A percentile compares a stretch with the other conserved stretches of the same genome.
Conservation (phyloP, 2,888 invertebrate species). For the Nomada ruficornis region DNA sequence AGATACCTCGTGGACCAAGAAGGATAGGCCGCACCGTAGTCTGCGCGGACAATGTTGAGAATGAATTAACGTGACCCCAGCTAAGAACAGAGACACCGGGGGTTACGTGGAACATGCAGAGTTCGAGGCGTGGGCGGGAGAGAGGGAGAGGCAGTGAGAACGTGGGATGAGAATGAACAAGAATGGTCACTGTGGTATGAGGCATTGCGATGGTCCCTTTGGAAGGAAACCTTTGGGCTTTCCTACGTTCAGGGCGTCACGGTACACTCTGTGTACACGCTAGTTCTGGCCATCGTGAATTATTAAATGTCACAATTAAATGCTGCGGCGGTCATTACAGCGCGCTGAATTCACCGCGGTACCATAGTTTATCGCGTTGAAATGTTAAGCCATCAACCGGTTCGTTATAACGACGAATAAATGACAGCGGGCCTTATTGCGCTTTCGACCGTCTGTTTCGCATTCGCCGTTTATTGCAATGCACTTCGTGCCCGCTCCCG, state of each 20-base stretch:
- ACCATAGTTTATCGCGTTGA: slow-evolving; percentile 53
- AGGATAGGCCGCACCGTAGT: slow-evolving; percentile 57
- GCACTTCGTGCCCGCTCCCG: slow-evolving; percentile 26
- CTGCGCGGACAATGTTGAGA: slow-evolving; percentile 58
- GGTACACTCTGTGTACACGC: slow-evolving; percentile 34
- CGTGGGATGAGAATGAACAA: slow-evolving; percentile 33
- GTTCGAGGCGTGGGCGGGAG: not conserved
- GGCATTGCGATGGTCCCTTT: slow-evolving; percentile 69
- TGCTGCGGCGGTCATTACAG: slow-evolving; percentile 66
- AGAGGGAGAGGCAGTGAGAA: slow-evolving; percentile 1
- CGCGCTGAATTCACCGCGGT: slow-evolving; percentile 58
- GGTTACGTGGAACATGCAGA: slow-evolving; percentile 38
- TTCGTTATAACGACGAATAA: slow-evolving; percentile 57
- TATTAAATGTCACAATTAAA: slow-evolving; percentile 72
- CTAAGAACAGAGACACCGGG: slow-evolving; percentile 50
- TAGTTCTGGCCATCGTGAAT: slow-evolving; percentile 61
- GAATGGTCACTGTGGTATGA: slow-evolving; percentile 50
- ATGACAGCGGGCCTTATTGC: slow-evolving; percentile 63
- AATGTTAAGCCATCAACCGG: slow-evolving; percentile 67
- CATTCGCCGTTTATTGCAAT: slow-evolving; percentile 24
- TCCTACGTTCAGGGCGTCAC: slow-evolving; percentile 55
- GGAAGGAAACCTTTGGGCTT: slow-evolving; percentile 61
- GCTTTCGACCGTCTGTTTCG: slow-evolving; percentile 47
- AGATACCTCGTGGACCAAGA: slow-evolving; percentile 66
- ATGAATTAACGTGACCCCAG: slow-evolving; percentile 73